These are phyloP conservation scores for Ranitomeya imitator DNA, from an alignment of 2,113 vertebrate genomes.

Conservation along the genomic window DNA sequence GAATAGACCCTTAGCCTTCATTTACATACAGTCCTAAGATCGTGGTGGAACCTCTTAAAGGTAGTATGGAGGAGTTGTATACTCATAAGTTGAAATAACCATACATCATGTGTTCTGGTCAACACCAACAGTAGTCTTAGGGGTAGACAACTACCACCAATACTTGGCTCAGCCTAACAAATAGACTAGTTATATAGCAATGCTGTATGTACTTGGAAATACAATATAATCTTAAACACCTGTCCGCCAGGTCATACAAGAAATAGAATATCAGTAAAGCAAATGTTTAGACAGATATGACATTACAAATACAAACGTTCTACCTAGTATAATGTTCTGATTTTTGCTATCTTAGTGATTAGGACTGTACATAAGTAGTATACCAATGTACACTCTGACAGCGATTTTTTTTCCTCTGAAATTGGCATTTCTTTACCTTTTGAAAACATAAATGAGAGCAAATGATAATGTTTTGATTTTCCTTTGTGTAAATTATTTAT, in stretches of 20 bases:
- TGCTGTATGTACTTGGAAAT: background rate
- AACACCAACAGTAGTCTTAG: background rate
- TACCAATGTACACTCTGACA: background rate
- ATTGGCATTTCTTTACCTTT: background rate
- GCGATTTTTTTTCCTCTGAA: too few relatives aligned
- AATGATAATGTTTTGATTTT: background rate
- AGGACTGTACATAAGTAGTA: background rate
- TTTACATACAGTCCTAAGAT: background rate
- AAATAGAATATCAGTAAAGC: background rate
- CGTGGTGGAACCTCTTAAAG: background rate
- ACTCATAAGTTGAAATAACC: too few relatives aligned
- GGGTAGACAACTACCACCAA: too few relatives aligned
- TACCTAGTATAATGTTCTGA: background rate
- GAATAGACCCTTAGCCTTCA: too few relatives aligned
- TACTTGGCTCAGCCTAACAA: too few relatives aligned
- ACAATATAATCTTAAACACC: background rate
- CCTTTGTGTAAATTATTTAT: background rate
- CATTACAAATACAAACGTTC: background rate
- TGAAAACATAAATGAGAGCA: background rate
- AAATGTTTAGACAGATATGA: conserved; percentile 12
- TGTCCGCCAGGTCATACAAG: background rate
- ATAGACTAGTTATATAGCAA: too few relatives aligned
- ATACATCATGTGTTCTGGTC: background rate
- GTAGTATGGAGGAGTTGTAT: background rate
- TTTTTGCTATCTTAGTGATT: background rate